Evolutionary conservation across 2,888 invertebrate genomes (phyloP).

Genomic region (Ametastegia equiseti): DNA sequence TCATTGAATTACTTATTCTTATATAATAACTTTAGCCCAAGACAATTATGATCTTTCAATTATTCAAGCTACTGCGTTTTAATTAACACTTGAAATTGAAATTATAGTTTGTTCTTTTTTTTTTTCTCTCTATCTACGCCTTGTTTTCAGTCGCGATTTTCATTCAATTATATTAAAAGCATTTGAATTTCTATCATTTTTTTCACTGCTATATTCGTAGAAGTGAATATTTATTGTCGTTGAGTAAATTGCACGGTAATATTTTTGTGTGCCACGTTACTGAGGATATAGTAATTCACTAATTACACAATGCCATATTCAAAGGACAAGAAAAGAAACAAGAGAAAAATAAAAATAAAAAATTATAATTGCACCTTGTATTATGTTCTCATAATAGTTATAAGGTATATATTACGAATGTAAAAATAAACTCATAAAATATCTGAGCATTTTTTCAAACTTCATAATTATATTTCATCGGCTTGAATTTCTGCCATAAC

Average conservation of each 20-base stretch:
- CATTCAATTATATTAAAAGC: neutral
- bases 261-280: neutral
- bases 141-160: neutral
- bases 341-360: neutral
- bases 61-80: neutral
- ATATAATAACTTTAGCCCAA: neutral
- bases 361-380: constrained; percentile 29
- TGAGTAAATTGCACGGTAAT: neutral
- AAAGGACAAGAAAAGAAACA: neutral
- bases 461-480: neutral
- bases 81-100: neutral
- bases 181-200: neutral
- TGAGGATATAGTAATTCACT: neutral
- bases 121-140: neutral
- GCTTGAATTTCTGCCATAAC: neutral
- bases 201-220: neutral
- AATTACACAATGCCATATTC: constrained; percentile 6
- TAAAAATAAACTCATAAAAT: neutral
- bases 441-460: neutral
- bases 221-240: constrained; percentile 21
- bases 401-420: neutral
- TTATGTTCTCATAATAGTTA: neutral
- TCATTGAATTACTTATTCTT: neutral
- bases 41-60: neutral
- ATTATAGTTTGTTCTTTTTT: neutral